Base-by-base conservation (phyloP, 2,888 invertebrate genomes). In the Trisateles emortualis region DNA sequence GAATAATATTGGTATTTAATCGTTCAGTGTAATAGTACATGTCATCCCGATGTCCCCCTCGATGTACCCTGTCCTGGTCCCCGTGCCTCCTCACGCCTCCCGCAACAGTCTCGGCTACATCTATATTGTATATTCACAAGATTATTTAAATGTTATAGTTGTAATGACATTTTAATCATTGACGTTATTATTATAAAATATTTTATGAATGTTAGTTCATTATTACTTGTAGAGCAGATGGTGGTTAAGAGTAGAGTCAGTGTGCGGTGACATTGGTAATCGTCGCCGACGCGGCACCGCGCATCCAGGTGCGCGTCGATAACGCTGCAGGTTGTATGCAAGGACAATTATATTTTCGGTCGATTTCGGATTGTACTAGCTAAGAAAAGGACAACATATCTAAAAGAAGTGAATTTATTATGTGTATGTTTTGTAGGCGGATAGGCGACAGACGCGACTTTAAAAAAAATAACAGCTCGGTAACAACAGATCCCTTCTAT, bases 311-410 rank as follows among this genome's bases (percentile, higher is more conserved):
- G 62, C 53, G 46, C 62, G 68, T 54, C 45, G 53, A 54, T 57
- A 61, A 57, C 61, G 73, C 64, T 71, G 63, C 68, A 63, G 63
- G 45, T 64, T 64, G 71, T 65, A 4, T 47, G 60, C 60, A 65
- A 54, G 59, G 59, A 57, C 52, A 62, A 63, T 64, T 67, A 72
- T 53, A 56, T 48, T 71, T 74, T 73, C 66, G 64, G 63, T 55
- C 49, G 57, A 59, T 61, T 53, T 54, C 41, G 60, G 52, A 72
- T 67, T 68, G 58, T 70, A 74, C 74, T 84, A 87, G 83, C 78
- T 79, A 78, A 67, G 79, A 79, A 80, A 76, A 58, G 84, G 81
- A 81, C 78, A 76, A 90, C 90, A 90, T 90, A 90, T 90, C 90
- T 83, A 81, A 84, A 84, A 83, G 77, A 81, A 72, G 77, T 83